These are phyloP conservation scores for Porites rus DNA, from an alignment of 92 coral and sea anemone genomes.

Conservation along the genomic window DNA sequence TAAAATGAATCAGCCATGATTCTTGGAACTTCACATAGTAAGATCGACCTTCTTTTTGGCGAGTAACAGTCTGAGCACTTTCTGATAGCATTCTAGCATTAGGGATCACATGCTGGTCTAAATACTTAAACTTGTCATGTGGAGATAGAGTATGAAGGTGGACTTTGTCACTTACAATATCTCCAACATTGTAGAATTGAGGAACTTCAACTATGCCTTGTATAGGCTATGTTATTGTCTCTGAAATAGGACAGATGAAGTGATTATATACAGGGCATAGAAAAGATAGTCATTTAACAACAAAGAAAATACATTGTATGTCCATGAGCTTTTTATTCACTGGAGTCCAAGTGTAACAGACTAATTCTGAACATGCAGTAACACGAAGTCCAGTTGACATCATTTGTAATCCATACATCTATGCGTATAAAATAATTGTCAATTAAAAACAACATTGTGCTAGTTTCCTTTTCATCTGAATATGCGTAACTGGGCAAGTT, in stretches of 20 bases:
- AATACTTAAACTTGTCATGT: slow-evolving; percentile 34
- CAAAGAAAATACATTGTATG: slow-evolving; percentile 26
- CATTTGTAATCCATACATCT: slow-evolving; percentile 8
- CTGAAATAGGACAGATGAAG: slow-evolving; percentile 27
- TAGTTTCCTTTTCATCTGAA: slow-evolving; percentile 45
- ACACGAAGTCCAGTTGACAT: slow-evolving; percentile 7
- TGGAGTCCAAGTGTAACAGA: slow-evolving; percentile 15
- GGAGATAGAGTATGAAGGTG: slow-evolving; percentile 30
- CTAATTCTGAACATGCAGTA: slow-evolving; percentile 14
- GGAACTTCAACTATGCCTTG: slow-evolving; percentile 17
- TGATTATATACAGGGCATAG: slow-evolving; percentile 20
- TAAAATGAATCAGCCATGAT: slow-evolving; percentile 29
- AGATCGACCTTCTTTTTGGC: slow-evolving; percentile 20
- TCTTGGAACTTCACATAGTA: slow-evolving; percentile 15
- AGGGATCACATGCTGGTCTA: slow-evolving; percentile 21
- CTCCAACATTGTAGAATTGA: slow-evolving; percentile 41
- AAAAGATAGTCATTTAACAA: slow-evolving; percentile 34
- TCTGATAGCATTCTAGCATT: slow-evolving; percentile 15
- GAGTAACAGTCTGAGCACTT: slow-evolving; percentile 17
- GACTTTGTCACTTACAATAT: slow-evolving; percentile 44
- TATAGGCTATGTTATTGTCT: slow-evolving; percentile 16
- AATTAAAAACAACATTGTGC: slow-evolving; percentile 29
- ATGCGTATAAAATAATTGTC: slow-evolving; percentile 28
- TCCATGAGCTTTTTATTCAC: slow-evolving; percentile 6
- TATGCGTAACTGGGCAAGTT: slow-evolving; percentile 42